These are phyloP conservation scores for Aulostomus chinensis DNA, from an alignment of 2,797 vertebrate species.

Conservation along the genomic window DNA sequence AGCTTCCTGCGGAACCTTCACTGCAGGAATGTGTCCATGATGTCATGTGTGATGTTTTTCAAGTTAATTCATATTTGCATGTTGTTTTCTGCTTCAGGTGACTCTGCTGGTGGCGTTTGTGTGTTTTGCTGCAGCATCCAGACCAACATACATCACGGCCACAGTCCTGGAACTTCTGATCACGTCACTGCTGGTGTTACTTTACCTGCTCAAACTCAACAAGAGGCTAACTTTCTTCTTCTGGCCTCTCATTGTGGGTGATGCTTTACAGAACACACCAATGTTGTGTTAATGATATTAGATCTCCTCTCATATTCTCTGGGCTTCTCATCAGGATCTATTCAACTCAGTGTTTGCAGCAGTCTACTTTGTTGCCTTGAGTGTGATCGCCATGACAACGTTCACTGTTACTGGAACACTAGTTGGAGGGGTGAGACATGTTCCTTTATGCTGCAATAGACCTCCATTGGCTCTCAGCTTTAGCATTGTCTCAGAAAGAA, in stretches of 20 bases:
- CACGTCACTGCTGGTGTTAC: slow-evolving; percentile 70
- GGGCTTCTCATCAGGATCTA: slow-evolving; percentile 79
- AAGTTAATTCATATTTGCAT: too few relatives aligned
- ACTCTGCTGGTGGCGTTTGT: slow-evolving; percentile 62
- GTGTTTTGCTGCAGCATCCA: slow-evolving; percentile 65
- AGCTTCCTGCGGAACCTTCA: too few relatives aligned
- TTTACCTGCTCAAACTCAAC: slow-evolving; percentile 85
- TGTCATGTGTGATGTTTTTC: not conserved
- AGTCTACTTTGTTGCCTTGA: slow-evolving; percentile 75
- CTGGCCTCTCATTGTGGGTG: slow-evolving; percentile 88
- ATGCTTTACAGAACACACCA: too few relatives aligned
- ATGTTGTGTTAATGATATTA: too few relatives aligned
- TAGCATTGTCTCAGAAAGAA: too few relatives aligned
- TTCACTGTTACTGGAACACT: slow-evolving; percentile 59
- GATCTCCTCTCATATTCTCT: slow-evolving; percentile 1
- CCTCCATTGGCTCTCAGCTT: too few relatives aligned
- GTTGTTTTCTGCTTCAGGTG: slow-evolving; percentile 70
- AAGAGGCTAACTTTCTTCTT: slow-evolving; percentile 70
- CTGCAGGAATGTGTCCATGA: too few relatives aligned
- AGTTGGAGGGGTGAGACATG: slow-evolving; percentile 85
- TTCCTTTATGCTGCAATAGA: slow-evolving; percentile 2
- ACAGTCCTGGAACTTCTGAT: slow-evolving; percentile 76
- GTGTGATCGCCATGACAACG: slow-evolving; percentile 74
- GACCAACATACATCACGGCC: slow-evolving; percentile 69
- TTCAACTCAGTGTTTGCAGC: slow-evolving; percentile 83